Percentiles rank a stretch among this genome's conserved stretches.
phyloP scores from a whole-genome alignment of 1,140 invertebrate species.

The Augochlora pura region DNA sequence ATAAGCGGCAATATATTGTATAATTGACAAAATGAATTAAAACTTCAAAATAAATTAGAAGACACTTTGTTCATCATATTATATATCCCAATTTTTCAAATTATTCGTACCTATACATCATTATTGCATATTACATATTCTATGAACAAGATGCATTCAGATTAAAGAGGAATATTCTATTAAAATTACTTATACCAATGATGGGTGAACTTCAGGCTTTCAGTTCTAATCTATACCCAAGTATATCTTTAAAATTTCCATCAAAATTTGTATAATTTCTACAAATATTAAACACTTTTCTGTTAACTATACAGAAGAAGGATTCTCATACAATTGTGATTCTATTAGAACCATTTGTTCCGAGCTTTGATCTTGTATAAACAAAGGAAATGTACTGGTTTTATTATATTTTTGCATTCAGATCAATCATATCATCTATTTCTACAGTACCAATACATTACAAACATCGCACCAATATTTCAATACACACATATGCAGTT shows the following conservation, averaged over 20 bases:
- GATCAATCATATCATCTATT: constrained; percentile 1
- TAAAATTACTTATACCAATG: background rate
- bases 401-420: background rate
- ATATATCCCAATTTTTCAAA: constrained; percentile 16
- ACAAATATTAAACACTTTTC: constrained; percentile 3
- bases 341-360: constrained; percentile 1
- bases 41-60: background rate
- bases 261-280: constrained; percentile 20
- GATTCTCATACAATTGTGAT: background rate
- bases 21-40: background rate
- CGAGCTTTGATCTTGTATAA: background rate
- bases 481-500: constrained; percentile 9
- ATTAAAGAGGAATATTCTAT: background rate
- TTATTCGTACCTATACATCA: background rate
- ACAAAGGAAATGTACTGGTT: background rate
- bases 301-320: constrained; percentile 13
- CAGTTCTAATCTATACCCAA: background rate
- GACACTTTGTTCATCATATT: background rate
- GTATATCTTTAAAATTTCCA: constrained; percentile 15
- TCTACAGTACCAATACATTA: constrained; percentile 14
- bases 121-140: background rate
- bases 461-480: constrained; percentile 37
- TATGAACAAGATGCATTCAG: background rate
- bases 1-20: background rate
- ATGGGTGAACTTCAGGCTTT: background rate